Percentiles rank a stretch among this genome's conserved stretches.
Conservation (phyloP, 2,797 vertebrate species). For the Myotis daubentonii region DNA sequence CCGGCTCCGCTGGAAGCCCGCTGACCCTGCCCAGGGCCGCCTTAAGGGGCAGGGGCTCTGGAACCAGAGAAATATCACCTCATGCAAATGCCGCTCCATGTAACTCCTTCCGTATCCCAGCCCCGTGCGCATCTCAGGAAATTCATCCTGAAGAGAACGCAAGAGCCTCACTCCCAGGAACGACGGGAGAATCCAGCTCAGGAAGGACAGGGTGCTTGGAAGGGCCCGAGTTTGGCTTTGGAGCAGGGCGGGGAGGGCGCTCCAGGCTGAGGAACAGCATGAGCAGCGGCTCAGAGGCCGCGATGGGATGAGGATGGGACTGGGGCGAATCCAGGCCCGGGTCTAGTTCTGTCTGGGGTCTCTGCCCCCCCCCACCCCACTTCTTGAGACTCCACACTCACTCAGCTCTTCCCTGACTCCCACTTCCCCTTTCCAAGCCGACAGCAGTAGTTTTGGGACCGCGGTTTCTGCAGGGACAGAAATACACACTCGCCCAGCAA, state of each 20-base stretch:
- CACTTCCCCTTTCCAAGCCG: conserved; percentile 42
- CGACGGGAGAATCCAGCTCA: too few species aligned
- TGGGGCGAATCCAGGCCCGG: neutral
- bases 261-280: neutral
- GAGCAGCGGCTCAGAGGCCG: neutral
- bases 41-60: too few species aligned
- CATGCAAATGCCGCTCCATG: too few species aligned
- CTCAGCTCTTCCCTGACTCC: neutral
- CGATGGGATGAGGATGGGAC: rapidly evolving
- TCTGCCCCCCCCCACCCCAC: neutral
- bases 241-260: neutral
- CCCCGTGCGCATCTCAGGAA: too few species aligned
- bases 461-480: neutral
- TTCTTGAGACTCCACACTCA: neutral
- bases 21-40: too few species aligned
- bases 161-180: too few species aligned
- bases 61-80: too few species aligned
- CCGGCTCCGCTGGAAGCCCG: too few species aligned
- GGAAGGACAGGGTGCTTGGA: neutral
- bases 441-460: neutral
- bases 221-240: neutral
- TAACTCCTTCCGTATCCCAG: too few species aligned
- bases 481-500: neutral
- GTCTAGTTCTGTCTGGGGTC: neutral
- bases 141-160: too few species aligned